Percentiles rank a stretch among this genome's conserved stretches.
Evolutionary conservation across 2,888 invertebrate genomes (phyloP).

Genomic region (Magallana nippona): DNA sequence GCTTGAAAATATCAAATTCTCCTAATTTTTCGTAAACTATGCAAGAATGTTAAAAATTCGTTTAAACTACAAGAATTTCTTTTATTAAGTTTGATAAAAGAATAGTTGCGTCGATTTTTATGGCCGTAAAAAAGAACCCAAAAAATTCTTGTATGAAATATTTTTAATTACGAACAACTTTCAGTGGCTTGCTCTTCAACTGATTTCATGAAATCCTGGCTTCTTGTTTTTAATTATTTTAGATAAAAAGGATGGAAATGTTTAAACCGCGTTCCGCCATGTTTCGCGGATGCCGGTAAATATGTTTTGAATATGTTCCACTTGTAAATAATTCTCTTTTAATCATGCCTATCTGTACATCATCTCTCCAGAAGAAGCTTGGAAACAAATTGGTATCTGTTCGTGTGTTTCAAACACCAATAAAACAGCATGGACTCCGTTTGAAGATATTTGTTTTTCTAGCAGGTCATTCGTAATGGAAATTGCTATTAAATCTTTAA

Average conservation of each 20-base stretch:
- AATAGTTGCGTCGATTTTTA: not conserved
- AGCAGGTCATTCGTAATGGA: not conserved
- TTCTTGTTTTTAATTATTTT: not conserved
- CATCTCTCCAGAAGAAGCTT: not conserved
- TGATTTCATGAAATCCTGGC: not conserved
- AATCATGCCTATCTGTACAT: not conserved
- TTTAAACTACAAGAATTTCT: not conserved
- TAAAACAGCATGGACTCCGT: not conserved
- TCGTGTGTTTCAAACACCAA: slow-evolving; percentile 8
- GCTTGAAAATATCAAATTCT: not conserved
- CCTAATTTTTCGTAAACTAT: not conserved
- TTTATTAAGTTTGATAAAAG: not conserved
- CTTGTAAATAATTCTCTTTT: slow-evolving; percentile 18
- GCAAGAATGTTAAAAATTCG: not conserved
- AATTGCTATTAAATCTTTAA: not conserved
- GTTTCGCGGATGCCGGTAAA: slow-evolving; percentile 1
- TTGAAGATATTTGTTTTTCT: not conserved
- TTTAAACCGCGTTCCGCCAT: not conserved
- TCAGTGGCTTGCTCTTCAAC: not conserved
- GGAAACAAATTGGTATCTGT: slow-evolving; percentile 9
- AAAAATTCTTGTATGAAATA: not conserved
- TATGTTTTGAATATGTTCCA: slow-evolving; percentile 24
- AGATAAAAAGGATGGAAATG: not conserved
- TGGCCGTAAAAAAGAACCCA: not conserved
- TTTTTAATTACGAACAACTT: not conserved